These are phyloP conservation scores for Ardeotis arabs DNA, from an alignment of 2,113 vertebrate genomes.

Conservation along the genomic window DNA sequence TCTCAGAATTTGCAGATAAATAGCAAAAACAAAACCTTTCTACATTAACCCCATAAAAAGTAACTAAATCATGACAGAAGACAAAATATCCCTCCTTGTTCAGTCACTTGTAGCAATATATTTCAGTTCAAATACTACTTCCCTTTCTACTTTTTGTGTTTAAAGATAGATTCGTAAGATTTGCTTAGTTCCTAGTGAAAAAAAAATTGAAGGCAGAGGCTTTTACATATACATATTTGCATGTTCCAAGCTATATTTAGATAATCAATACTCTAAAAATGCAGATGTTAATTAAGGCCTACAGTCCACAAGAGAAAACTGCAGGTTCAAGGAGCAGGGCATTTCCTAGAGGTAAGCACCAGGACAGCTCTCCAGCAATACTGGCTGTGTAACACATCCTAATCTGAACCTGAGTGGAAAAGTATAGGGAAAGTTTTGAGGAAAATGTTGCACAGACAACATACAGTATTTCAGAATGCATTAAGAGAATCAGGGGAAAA, in stretches of 20 bases:
- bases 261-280: background rate
- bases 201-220: background rate
- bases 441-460: background rate
- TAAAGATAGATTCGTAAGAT: background rate
- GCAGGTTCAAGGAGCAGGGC: background rate
- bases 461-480: background rate
- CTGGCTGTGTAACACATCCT: background rate
- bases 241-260: background rate
- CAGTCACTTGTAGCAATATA: background rate
- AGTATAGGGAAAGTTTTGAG: background rate
- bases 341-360: background rate
- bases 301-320: background rate
- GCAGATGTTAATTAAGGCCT: background rate
- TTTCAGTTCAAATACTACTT: background rate
- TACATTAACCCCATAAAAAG: background rate
- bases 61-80: background rate
- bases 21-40: background rate
- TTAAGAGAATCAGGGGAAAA: background rate
- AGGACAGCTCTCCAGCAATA: background rate
- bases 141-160: background rate
- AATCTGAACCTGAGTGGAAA: background rate
- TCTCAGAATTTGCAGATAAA: background rate
- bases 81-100: background rate
- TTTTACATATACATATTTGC: background rate
- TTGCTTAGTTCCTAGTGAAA: background rate